phyloP scores from a whole-genome alignment of 2,888 invertebrate genomes.

The Troides helena region DNA sequence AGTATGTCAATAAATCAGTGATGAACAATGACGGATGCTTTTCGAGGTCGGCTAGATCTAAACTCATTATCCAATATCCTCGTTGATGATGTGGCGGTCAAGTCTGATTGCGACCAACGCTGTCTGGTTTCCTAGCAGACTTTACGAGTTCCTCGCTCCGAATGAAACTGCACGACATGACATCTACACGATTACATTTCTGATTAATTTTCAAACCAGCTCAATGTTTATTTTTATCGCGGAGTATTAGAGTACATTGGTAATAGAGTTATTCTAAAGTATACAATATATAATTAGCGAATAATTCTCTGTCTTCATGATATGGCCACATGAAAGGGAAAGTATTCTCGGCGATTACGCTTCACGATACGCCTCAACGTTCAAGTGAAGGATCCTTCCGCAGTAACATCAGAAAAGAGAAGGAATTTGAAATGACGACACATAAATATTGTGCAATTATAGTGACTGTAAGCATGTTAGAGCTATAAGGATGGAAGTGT shows the following conservation, averaged over 20 bases:
- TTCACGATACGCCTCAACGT: too few species aligned
- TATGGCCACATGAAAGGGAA: too few species aligned
- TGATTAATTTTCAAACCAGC: neutral
- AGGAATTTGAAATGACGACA: neutral
- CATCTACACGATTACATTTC: neutral
- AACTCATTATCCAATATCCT: conserved; percentile 68
- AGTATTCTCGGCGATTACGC: too few species aligned
- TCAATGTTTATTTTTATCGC: too few species aligned
- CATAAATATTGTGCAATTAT: neutral
- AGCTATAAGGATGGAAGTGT: conserved; percentile 4
- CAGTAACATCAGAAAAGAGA: too few species aligned
- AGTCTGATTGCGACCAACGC: conserved; percentile 40
- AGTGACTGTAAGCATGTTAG: conserved; percentile 5
- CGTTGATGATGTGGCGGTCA: conserved; percentile 37
- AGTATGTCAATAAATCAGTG: conserved; percentile 13
- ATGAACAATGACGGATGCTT: conserved; percentile 37
- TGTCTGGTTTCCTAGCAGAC: conserved; percentile 29
- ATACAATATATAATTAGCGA: too few species aligned
- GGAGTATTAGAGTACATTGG: too few species aligned
- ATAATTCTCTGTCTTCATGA: too few species aligned
- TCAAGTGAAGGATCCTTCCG: too few species aligned
- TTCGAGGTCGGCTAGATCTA: conserved; percentile 40
- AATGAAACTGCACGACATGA: conserved; percentile 9
- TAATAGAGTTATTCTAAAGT: too few species aligned
- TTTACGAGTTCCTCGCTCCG: conserved; percentile 31